These are phyloP conservation scores for Sceloporus tristichus DNA, from an alignment of 2,113 vertebrate genomes.

Conservation along the genomic window DNA sequence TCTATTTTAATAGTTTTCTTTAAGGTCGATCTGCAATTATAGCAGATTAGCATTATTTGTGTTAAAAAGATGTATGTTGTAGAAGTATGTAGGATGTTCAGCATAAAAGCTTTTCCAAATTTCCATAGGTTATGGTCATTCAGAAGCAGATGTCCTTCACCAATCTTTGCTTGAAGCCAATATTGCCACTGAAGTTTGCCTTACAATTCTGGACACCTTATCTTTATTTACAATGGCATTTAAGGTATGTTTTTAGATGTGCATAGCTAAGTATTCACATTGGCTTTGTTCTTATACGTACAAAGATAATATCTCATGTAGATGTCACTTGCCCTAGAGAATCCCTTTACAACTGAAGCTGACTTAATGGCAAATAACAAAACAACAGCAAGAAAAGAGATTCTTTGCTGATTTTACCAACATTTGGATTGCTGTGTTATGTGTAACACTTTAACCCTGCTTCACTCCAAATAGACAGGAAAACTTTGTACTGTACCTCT, in stretches of 20 bases:
- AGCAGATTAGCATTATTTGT: background rate
- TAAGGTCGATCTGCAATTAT: background rate
- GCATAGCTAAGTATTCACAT: background rate
- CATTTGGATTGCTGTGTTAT: background rate
- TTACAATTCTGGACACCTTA: slow-evolving; percentile 94
- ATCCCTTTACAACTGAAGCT: background rate
- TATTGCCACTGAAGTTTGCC: slow-evolving; percentile 95
- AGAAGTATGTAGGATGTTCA: background rate
- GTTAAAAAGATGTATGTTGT: background rate
- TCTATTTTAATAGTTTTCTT: background rate
- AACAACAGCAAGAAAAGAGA: background rate
- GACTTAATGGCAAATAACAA: too few relatives aligned
- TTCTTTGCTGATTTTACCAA: background rate
- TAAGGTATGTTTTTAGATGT: slow-evolving; percentile 84
- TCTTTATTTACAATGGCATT: slow-evolving; percentile 96
- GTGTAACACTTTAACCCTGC: background rate
- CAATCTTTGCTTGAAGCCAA: slow-evolving; percentile 96
- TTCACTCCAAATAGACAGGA: background rate
- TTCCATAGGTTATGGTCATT: slow-evolving; percentile 91
- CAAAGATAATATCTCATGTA: background rate
- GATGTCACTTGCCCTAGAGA: background rate
- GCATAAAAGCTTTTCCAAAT: slow-evolving; percentile 40
- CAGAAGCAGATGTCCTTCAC: slow-evolving; percentile 94
- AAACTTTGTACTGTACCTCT: background rate
- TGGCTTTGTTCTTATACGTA: background rate